Conservation (phyloP, 2,888 invertebrate species). For the Catonia carolina region DNA sequence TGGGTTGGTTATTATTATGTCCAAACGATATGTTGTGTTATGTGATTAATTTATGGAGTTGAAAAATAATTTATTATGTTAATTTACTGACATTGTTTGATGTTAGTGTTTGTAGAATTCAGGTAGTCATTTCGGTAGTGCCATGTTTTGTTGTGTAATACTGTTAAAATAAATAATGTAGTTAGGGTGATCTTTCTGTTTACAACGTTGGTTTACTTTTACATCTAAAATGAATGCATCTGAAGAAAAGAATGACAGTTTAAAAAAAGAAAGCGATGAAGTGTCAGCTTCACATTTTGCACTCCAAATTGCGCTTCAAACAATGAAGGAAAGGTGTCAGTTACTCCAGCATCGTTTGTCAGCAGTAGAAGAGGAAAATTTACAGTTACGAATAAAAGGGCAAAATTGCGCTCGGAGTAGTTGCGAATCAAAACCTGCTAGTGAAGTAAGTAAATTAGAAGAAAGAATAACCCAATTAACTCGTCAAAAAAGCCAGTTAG, state of each 20-base stretch:
- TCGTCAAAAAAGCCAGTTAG: constrained; percentile 67
- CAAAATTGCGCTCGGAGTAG: constrained; percentile 26
- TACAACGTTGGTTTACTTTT: no score
- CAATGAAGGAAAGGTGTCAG: constrained; percentile 74
- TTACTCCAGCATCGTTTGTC: constrained; percentile 64
- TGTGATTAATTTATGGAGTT: no score
- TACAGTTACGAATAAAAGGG: constrained; percentile 49
- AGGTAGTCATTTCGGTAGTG: no score
- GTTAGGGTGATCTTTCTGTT: no score
- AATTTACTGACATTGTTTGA: no score
- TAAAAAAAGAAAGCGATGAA: constrained; percentile 9
- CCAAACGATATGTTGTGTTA: no score
- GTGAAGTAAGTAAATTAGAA: constrained; percentile 49
- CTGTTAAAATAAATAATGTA: no score
- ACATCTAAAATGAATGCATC: no score
- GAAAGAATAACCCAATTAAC: constrained; percentile 61
- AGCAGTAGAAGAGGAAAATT: constrained; percentile 68
- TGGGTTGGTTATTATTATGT: no score
- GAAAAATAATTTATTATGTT: no score
- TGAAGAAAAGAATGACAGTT: background rate
- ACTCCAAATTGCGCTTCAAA: constrained; percentile 59
- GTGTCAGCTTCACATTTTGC: constrained; percentile 34
- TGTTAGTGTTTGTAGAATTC: no score
- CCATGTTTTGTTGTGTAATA: no score
- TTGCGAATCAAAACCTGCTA: constrained; percentile 20